Evolutionary conservation across 2,113 vertebrate genomes (phyloP).

Genomic region (Callaeas wilsoni): DNA sequence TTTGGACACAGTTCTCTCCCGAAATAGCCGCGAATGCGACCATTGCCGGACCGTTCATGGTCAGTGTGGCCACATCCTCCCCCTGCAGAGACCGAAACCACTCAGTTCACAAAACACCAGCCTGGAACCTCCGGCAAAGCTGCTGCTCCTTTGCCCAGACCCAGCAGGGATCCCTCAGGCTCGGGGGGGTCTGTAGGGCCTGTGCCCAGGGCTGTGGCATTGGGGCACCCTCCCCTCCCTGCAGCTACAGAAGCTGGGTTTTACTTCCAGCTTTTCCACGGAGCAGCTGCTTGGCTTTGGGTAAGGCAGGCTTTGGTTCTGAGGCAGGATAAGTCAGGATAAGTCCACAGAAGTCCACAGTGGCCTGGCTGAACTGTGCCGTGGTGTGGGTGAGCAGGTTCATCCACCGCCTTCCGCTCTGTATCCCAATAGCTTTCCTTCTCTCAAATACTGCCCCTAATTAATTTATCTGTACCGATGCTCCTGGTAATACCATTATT

Average conservation of each 20-base stretch:
- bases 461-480: constrained; percentile 19
- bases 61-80: neutral
- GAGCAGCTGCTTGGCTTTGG: neutral
- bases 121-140: accelerated
- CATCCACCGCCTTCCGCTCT: accelerated
- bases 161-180: no score
- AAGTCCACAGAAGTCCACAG: accelerated
- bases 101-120: neutral
- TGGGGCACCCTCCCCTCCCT: neutral
- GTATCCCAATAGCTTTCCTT: neutral
- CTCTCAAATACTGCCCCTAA: constrained; percentile 16
- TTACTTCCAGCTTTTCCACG: neutral
- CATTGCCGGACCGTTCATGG: neutral
- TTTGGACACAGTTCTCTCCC: neutral
- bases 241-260: neutral
- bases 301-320: neutral
- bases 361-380: neutral
- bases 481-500: constrained; percentile 46
- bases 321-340: neutral
- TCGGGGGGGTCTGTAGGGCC: neutral
- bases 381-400: accelerated
- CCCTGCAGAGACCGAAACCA: neutral
- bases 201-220: accelerated
- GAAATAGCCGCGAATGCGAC: neutral
- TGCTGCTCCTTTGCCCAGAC: neutral